These are phyloP conservation scores for Plusia festucae DNA, from an alignment of 2,888 invertebrate genomes.

Conservation along the genomic window DNA sequence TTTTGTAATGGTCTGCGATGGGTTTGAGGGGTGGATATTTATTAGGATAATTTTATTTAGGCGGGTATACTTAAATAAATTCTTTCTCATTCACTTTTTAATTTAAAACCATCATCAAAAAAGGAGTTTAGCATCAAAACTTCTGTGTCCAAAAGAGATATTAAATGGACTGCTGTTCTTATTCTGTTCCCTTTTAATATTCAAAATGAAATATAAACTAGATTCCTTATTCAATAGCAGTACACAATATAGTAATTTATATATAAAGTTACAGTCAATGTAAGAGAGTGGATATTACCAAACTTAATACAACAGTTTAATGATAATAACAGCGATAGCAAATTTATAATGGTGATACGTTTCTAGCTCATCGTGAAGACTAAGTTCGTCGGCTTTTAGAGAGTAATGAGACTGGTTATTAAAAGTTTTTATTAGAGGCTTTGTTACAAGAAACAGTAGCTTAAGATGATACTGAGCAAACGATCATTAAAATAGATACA, in stretches of 20 bases:
- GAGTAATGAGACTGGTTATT: conserved; percentile 38
- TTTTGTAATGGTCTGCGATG: conserved; percentile 29
- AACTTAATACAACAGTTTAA: conserved; percentile 4
- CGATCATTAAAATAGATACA: conserved; percentile 33
- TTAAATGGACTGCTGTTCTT: not conserved
- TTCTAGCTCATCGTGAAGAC: conserved; percentile 22
- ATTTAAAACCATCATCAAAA: too few species aligned
- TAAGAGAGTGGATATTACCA: not conserved
- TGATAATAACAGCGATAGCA: not conserved
- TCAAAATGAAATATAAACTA: not conserved
- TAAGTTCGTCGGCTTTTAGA: conserved; percentile 21
- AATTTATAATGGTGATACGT: conserved; percentile 10
- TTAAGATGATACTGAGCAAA: conserved; percentile 17
- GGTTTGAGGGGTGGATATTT: conserved; percentile 13
- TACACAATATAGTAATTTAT: not conserved
- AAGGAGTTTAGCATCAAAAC: too few species aligned
- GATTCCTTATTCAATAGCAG: not conserved
- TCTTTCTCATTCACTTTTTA: not conserved
- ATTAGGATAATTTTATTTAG: not conserved
- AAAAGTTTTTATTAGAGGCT: conserved; percentile 42
- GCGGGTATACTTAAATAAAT: too few species aligned
- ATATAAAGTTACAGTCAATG: not conserved
- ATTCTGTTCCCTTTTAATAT: not conserved
- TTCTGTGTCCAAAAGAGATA: too few species aligned
- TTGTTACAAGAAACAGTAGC: conserved; percentile 17